A percentile compares a stretch with the other conserved stretches of the same genome.
Evolutionary conservation across 2,797 vertebrate species (phyloP).

Genomic region (Enteromius afrohamiltoni): DNA sequence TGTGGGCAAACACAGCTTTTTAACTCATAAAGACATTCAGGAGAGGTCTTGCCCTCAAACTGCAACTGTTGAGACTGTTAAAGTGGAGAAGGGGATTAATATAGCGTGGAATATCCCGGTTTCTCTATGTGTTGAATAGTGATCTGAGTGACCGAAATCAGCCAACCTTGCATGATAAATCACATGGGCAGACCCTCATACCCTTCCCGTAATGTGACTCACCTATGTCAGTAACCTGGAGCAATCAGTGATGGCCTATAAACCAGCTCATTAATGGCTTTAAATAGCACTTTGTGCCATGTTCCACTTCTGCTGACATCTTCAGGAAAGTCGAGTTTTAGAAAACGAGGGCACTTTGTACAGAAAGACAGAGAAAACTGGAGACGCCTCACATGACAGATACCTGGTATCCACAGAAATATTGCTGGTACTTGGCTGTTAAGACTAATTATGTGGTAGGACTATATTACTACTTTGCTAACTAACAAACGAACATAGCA

Average conservation of each 20-base stretch:
- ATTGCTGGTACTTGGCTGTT: neutral
- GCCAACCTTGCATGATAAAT: constrained; percentile 23
- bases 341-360: constrained; percentile 44
- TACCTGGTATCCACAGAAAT: neutral
- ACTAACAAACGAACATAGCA: neutral
- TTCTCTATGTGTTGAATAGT: constrained; percentile 64
- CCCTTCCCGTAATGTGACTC: constrained; percentile 51
- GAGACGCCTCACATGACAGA: constrained; percentile 29
- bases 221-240: constrained; percentile 48
- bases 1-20: constrained; percentile 12
- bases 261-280: constrained; percentile 53
- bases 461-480: neutral
- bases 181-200: constrained; percentile 39
- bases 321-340: constrained; percentile 39
- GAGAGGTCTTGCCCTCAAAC: constrained; percentile 44
- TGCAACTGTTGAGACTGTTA: constrained; percentile 61
- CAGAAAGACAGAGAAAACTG: constrained; percentile 39
- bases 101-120: constrained; percentile 62
- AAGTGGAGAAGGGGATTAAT: constrained; percentile 67
- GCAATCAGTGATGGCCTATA: constrained; percentile 39
- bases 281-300: constrained; percentile 52
- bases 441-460: neutral
- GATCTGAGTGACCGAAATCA: constrained; percentile 41
- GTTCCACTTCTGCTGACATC: constrained; percentile 50
- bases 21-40: constrained; percentile 36